These are phyloP conservation scores for Astreopora myriophthalma DNA, from an alignment of 64 coral and sea anemone genomes.

Conservation along the genomic window DNA sequence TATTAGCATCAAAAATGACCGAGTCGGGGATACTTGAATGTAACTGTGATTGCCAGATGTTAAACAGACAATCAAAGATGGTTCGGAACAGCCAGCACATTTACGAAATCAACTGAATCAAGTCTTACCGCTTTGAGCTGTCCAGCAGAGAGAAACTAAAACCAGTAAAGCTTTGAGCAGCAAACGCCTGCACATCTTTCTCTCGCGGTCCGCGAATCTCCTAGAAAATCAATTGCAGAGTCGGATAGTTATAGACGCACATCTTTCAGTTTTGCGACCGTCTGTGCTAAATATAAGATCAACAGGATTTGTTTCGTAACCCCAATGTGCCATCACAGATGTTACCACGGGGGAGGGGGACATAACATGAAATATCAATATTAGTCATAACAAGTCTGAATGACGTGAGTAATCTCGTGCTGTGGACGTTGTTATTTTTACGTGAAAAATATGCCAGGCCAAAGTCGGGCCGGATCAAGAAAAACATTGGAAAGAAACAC, in stretches of 20 bases:
- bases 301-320: constrained; percentile 16
- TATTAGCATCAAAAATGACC: background rate
- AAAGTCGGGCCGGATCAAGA: background rate
- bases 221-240: background rate
- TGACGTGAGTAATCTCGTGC: background rate
- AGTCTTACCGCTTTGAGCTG: constrained; percentile 10
- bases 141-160: background rate
- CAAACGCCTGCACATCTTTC: background rate
- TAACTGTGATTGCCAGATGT: background rate
- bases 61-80: background rate
- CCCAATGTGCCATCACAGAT: background rate
- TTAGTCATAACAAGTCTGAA: background rate
- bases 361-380: background rate
- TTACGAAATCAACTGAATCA: background rate
- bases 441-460: background rate
- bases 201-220: background rate
- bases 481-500: background rate
- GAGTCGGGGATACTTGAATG: background rate
- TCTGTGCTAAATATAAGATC: no score
- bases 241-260: background rate
- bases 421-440: background rate
- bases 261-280: background rate
- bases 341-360: background rate
- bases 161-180: background rate
- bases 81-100: no score